Conservation (phyloP, 2,113 vertebrate genomes). For the Cyprinodon variegatus region DNA sequence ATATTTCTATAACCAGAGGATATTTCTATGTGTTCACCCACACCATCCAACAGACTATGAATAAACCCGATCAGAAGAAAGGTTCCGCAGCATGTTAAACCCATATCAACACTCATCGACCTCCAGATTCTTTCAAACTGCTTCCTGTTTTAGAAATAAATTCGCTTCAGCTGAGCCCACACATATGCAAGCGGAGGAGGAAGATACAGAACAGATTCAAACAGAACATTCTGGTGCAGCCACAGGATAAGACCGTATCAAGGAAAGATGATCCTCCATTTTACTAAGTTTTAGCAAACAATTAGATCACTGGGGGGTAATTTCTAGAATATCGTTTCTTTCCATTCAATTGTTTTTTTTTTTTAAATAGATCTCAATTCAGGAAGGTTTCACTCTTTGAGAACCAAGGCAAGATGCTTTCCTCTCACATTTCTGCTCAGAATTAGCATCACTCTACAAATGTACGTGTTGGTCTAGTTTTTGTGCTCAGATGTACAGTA, state of each 20-base stretch:
- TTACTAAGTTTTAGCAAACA: not conserved
- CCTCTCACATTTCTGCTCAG: not conserved
- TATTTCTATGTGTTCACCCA: not conserved
- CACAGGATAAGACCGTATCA: not conserved
- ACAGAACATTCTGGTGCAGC: not conserved
- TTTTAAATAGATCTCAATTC: not conserved
- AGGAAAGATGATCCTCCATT: not conserved
- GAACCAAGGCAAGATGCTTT: not conserved
- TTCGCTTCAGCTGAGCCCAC: slow-evolving; percentile 3
- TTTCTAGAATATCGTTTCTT: too few relatives aligned
- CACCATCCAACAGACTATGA: not conserved
- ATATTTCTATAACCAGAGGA: not conserved
- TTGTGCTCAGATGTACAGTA: not conserved
- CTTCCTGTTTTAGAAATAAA: not conserved
- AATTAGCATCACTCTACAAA: too few relatives aligned
- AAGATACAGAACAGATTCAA: not conserved
- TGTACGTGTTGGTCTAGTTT: not conserved
- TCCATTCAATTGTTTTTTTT: not conserved
- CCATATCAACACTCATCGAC: not conserved
- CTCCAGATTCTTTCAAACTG: not conserved
- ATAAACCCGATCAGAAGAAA: not conserved
- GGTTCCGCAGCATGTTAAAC: not conserved
- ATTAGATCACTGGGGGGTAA: not conserved
- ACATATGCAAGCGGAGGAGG: not conserved
- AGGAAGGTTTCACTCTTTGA: not conserved